Evolutionary conservation across 2,888 invertebrate species (phyloP).

Genomic region (Aleiodes leptofemur): DNA sequence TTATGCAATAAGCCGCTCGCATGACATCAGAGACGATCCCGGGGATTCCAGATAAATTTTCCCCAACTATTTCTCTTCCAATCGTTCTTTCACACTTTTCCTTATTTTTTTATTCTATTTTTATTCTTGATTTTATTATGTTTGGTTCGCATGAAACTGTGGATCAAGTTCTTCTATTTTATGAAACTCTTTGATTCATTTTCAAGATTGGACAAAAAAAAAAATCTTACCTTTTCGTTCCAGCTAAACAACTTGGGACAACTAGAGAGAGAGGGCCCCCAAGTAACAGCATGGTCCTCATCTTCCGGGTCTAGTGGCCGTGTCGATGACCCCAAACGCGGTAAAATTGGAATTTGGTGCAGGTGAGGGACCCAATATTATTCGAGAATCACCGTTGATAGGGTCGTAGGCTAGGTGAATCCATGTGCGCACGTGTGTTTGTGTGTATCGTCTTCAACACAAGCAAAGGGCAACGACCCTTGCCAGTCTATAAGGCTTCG

Average conservation of each 20-base stretch:
- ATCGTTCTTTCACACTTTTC: conserved; percentile 57
- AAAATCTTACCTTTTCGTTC: not conserved
- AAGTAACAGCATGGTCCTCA: conserved; percentile 39
- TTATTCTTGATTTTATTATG: not conserved
- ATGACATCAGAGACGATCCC: conserved; percentile 64
- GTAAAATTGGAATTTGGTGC: conserved; percentile 74
- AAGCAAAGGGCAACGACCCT: conserved; percentile 62
- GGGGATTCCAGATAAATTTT: conserved; percentile 61
- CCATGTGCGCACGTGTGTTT: conserved; percentile 23
- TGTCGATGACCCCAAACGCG: conserved; percentile 63
- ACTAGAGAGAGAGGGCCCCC: not conserved
- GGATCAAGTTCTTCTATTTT: not conserved
- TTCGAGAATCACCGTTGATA: conserved; percentile 56
- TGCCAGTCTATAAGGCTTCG: conserved; percentile 9
- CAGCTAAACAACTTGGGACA: not conserved
- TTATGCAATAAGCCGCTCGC: conserved; percentile 66
- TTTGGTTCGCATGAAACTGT: not conserved
- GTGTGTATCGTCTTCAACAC: conserved; percentile 49
- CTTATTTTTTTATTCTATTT: conserved; percentile 9
- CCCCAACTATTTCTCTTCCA: not conserved
- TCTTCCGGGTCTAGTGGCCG: conserved; percentile 57
- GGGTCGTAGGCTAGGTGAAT: conserved; percentile 53
- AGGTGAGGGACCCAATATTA: conserved; percentile 65
- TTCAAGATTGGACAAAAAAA: too few relatives aligned
- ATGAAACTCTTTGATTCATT: conserved; percentile 22